Evolutionary conservation across 2,113 vertebrate genomes (phyloP).

Genomic region (Xiphophorus hellerii): DNA sequence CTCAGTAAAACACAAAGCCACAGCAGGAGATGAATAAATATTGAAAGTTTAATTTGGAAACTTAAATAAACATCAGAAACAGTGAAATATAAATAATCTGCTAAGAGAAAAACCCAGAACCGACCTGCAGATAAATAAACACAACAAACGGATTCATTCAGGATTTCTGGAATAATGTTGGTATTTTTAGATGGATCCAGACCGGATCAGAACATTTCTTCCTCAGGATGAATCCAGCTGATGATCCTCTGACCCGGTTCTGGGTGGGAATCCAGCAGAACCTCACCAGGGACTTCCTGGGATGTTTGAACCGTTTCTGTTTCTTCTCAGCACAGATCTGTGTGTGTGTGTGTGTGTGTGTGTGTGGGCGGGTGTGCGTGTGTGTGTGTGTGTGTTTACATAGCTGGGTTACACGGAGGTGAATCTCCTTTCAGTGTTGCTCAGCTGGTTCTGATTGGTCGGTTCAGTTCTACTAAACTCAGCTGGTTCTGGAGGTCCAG

Average conservation of each 20-base stretch:
- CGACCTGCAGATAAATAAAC: too few species aligned
- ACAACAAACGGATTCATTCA: too few species aligned
- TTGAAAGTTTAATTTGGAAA: too few species aligned
- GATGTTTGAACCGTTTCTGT: slow-evolving; percentile 4
- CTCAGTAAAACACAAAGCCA: background rate
- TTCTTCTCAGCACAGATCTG: background rate
- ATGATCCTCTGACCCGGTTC: background rate
- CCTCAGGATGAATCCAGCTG: background rate
- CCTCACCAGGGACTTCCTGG: background rate
- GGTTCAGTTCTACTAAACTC: too few species aligned
- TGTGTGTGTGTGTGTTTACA: slow-evolving; percentile 18
- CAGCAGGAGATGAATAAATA: too few species aligned
- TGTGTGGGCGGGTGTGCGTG: background rate
- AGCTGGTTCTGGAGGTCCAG: too few species aligned
- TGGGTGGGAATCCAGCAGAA: background rate
- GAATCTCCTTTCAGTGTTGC: background rate
- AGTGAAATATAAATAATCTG: background rate
- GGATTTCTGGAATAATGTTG: too few species aligned
- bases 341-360: too few species aligned
- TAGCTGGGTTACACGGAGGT: slow-evolving; percentile 12
- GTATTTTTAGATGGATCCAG: too few species aligned
- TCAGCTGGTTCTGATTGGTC: too few species aligned
- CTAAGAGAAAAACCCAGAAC: background rate
- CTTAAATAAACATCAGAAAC: background rate
- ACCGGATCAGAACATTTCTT: background rate